Percentiles rank a stretch among this genome's conserved stretches.
These are phyloP conservation scores for Melangyna quadrimaculata DNA, from an alignment of 2,888 invertebrate genomes.

Conservation along the genomic window DNA sequence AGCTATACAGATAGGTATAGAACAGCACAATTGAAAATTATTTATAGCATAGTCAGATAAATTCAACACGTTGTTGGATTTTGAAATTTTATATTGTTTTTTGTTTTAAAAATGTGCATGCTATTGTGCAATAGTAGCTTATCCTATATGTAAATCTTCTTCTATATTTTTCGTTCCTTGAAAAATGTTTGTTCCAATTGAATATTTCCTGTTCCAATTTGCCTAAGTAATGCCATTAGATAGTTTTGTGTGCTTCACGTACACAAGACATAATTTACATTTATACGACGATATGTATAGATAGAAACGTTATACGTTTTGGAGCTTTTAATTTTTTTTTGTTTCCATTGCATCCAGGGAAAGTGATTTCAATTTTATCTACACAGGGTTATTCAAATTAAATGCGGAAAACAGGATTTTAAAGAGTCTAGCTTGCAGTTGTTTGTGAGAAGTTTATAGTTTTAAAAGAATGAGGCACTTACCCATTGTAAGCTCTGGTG, in stretches of 20 bases:
- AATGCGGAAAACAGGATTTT: no score
- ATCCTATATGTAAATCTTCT: neutral
- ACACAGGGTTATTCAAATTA: slow-evolving; percentile 1
- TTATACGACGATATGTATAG: no score
- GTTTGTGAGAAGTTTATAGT: no score
- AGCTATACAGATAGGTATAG: neutral
- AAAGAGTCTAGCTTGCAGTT: no score
- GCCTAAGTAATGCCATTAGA: slow-evolving; percentile 68
- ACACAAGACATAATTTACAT: neutral
- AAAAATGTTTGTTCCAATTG: slow-evolving; percentile 27
- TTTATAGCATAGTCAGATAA: slow-evolving; percentile 4
- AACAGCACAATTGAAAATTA: neutral
- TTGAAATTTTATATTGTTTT: neutral
- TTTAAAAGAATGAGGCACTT: no score
- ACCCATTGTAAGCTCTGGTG: no score
- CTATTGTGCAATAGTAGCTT: neutral
- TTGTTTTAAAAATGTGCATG: neutral
- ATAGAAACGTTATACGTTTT: neutral
- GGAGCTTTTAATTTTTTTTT: slow-evolving; percentile 17
- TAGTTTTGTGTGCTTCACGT: slow-evolving; percentile 40
- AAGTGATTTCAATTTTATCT: slow-evolving; percentile 20
- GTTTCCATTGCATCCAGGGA: neutral
- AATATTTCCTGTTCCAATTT: slow-evolving; percentile 67
- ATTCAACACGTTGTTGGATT: neutral
- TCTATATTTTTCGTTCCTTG: neutral